Evolutionary conservation across 1,140 invertebrate species (phyloP), one percentile per base, ranked within the genome.

Genomic region (Leptonema lineaticorne): DNA sequence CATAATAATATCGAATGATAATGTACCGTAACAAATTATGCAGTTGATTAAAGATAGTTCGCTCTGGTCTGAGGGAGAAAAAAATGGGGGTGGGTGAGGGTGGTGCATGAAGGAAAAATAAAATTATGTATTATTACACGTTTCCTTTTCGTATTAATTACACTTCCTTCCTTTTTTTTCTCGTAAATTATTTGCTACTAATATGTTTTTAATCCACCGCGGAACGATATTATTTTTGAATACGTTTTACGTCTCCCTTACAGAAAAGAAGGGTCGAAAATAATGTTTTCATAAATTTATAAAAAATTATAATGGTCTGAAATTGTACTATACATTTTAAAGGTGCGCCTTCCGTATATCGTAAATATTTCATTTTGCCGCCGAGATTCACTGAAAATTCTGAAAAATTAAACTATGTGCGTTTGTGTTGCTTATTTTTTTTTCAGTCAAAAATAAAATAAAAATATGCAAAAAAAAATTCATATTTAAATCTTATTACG

Each of bases 81-180:
- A n/a, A n/a, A n/a, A n/a, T n/a, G n/a, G n/a, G n/a, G n/a, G n/a
- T n/a, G n/a, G n/a, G n/a, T n/a, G n/a, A n/a, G n/a, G n/a, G n/a
- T n/a, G n/a, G n/a, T n/a, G n/a, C n/a, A n/a, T n/a, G n/a, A n/a
- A n/a, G n/a, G n/a, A n/a, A n/a, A n/a, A n/a, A n/a, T n/a, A n/a
- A n/a, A n/a, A n/a, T n/a, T n/a, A n/a, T n/a, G 20, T 24, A 53
- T 26, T 53, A 53, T 53, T 24, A 24, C 14, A 26, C 50, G n/a
- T 53, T 53, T 53, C 50, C 50, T 24, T 53, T 53, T 53, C 22
- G 22, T 22, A 53, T 53, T 53, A 53, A 53, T 53, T 53, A 53
- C 27, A 22, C 50, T 53, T 53, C 50, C 50, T 53, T 53, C 50
- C 50, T 53, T 24, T 26, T 53, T 53, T 53, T 20, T 53, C 24